Evolutionary conservation across 2,797 vertebrate genomes (phyloP).

Genomic region (Thripadectes ignobilis): DNA sequence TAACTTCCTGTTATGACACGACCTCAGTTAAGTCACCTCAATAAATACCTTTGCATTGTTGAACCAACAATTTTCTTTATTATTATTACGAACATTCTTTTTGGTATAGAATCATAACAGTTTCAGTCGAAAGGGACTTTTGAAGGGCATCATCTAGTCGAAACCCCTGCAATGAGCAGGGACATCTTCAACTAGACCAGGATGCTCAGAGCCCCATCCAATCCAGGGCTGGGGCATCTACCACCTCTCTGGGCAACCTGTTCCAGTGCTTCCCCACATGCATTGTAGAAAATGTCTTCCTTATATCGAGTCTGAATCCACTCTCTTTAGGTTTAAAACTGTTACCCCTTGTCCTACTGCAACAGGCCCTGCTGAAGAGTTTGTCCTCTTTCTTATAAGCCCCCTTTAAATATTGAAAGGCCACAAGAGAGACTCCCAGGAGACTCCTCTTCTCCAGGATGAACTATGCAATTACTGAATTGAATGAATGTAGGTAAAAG

Average conservation of each 20-base stretch:
- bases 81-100: background rate
- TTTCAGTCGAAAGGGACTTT: background rate
- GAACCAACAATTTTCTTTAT: background rate
- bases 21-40: background rate
- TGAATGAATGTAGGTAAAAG: background rate
- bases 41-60: background rate
- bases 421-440: rapidly evolving
- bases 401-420: background rate
- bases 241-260: background rate
- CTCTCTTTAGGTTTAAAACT: background rate
- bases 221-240: background rate
- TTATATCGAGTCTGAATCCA: background rate
- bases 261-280: rapidly evolving
- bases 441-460: background rate
- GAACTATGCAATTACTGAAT: background rate
- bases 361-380: background rate
- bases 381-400: background rate
- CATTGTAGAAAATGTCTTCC: background rate
- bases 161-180: background rate
- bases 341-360: rapidly evolving
- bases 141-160: background rate
- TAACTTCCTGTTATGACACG: background rate
- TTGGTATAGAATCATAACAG: background rate
- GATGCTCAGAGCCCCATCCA: background rate
- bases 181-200: background rate